Evolutionary conservation across 2,797 vertebrate species (phyloP).

Genomic region (Brotogeris chrysoptera): DNA sequence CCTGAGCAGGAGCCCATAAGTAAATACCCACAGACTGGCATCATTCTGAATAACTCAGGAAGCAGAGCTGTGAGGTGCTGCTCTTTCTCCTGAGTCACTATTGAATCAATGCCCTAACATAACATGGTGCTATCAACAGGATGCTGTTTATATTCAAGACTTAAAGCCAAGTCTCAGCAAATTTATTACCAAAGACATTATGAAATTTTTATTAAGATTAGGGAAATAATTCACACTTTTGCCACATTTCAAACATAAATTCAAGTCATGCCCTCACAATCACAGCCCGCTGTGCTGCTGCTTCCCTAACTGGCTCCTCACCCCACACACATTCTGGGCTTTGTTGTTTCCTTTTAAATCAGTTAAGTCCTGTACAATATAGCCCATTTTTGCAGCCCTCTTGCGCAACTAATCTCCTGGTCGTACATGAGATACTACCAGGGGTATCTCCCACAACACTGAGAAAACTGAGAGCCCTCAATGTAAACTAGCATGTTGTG

Average conservation of each 20-base stretch:
- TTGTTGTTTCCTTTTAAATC: not conserved
- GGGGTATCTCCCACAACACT: not conserved
- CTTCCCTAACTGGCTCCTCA: not conserved
- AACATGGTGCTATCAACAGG: not conserved
- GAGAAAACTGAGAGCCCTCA: not conserved
- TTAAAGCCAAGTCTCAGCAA: not conserved
- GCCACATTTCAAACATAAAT: not conserved
- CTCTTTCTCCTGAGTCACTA: not conserved
- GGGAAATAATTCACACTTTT: not conserved
- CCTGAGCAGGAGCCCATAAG: not conserved
- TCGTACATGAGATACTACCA: not conserved
- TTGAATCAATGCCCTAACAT: not conserved
- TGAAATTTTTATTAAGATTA: not conserved
- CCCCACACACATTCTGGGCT: not conserved
- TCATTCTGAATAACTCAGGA: not conserved
- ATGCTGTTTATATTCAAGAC: not conserved
- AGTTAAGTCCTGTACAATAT: not conserved
- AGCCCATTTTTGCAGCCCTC: not conserved
- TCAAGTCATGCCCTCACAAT: not conserved
- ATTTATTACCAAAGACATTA: not conserved
- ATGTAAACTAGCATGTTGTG: accelerated
- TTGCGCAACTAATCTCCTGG: not conserved
- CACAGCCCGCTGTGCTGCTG: not conserved
- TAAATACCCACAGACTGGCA: not conserved
- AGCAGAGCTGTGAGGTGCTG: not conserved